Conservation (phyloP, 2,113 vertebrate species). For the Gila orcuttii region DNA sequence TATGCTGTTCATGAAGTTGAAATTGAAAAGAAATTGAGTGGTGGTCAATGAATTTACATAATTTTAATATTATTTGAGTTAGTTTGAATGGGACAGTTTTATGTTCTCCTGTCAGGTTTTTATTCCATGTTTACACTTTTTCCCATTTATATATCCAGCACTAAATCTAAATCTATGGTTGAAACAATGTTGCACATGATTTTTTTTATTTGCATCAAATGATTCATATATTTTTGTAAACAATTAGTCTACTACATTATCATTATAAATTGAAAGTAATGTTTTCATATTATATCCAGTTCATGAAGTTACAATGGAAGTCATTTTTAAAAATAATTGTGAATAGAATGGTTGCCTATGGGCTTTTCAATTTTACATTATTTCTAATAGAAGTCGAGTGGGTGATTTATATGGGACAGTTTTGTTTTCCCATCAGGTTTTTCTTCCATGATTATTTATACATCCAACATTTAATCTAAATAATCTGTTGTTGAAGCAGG, state of each 20-base stretch:
- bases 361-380: background rate
- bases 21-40: background rate
- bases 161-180: background rate
- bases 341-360: background rate
- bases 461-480: background rate
- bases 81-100: background rate
- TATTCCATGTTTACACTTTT: background rate
- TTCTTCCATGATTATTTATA: background rate
- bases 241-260: background rate
- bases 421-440: background rate
- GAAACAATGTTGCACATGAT: background rate
- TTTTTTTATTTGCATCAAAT: background rate
- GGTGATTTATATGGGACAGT: background rate
- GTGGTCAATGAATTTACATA: background rate
- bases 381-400: background rate
- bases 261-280: background rate
- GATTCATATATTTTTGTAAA: background rate
- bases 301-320: too few relatives aligned
- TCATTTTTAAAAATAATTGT: too few relatives aligned
- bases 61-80: background rate
- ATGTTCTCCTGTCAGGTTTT: background rate
- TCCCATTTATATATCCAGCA: background rate
- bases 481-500: background rate
- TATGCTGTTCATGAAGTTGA: background rate
- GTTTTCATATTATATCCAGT: background rate